Evolutionary conservation across 2,113 vertebrate genomes (phyloP), one percentile per base, ranked within the genome.

Genomic region (Uropsilus gracilis): DNA sequence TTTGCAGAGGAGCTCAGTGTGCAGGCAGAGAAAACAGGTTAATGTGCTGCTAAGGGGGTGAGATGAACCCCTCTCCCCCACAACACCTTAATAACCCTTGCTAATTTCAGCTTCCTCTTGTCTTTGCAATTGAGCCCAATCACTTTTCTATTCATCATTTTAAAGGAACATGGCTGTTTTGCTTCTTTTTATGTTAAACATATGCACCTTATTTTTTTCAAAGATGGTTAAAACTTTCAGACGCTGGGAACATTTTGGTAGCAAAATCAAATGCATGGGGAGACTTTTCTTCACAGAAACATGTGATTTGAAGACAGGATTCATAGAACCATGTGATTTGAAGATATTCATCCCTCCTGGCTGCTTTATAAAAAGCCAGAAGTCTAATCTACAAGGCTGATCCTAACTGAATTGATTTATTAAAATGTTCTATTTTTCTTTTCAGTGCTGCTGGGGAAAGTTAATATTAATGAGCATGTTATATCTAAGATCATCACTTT

Each of bases 1-100:
- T 98, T 98, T 98, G 71, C 91, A 83, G 55, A 39, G 84, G 73
- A 97, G 94, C 86, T 98, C 95, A 93, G 96, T 6, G 0, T 90
- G 94, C 93, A 95, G 93, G 96, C 94, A 4, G 94, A 96, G 97
- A 98, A 98, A 98, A 98, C 89, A 98, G 97, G 97, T 98, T 98
- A 98, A 98, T 92, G 89, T 97, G 97, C 95, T 97, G 95, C 97
- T 98, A 94, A 96, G 46, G 71, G 91, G 86, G 90, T 7, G 63
- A 95, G 93, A 97, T 95, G 85, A 97, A 97, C 82, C 82, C 87
- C 96, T n/a, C n/a, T n/a, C 50, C 46, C 89, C 91, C 75, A 88
- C 94, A 96, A 95, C 94, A 95, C 10, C 55, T 86, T 95, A 80
- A 87, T 82, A 94, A 87, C 57, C 75, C 28, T 85, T 39, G 32